Percentiles rank a stretch among this genome's conserved stretches.
phyloP scores from a whole-genome alignment of 2,888 invertebrate species.

The Aspidapion aeneum region DNA sequence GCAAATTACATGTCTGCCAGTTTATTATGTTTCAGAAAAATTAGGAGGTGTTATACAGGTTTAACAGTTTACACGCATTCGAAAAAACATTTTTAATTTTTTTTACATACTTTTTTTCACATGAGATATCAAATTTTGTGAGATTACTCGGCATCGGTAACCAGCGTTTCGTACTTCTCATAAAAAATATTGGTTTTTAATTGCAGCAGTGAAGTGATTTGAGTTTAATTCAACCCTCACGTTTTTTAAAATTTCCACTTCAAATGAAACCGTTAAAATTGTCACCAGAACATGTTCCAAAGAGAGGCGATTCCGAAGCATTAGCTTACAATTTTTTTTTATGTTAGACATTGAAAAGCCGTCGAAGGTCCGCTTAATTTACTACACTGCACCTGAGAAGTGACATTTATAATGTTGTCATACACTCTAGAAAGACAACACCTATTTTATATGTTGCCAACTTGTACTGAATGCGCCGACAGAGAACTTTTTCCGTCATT shows the following conservation, averaged over 20 bases:
- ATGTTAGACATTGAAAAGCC: conserved; percentile 93
- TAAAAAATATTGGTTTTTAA: too few species aligned
- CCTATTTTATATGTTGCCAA: conserved; percentile 88
- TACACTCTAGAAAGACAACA: conserved; percentile 87
- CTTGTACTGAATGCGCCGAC: conserved; percentile 90
- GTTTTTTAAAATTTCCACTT: conserved; percentile 93
- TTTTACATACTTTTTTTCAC: too few species aligned
- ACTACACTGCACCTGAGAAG: conserved; percentile 91
- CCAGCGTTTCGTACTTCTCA: too few species aligned
- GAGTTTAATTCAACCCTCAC: conserved; percentile 98
- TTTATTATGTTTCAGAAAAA: conserved; percentile 77
- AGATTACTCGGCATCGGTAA: too few species aligned
- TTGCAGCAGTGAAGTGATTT: too few species aligned
- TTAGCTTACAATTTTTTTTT: conserved; percentile 95
- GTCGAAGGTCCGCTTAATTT: conserved; percentile 93
- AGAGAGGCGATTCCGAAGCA: conserved; percentile 95
- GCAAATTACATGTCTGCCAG: conserved; percentile 75
- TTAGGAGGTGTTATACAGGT: too few species aligned
- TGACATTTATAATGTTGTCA: conserved; percentile 87
- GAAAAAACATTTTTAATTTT: conserved; percentile 29
- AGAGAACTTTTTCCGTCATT: conserved; percentile 85
- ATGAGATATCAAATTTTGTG: too few species aligned
- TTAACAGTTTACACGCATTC: too few species aligned
- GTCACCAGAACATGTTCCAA: conserved; percentile 95
- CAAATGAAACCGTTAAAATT: conserved; percentile 94